Percentiles rank a stretch among this genome's conserved stretches.
phyloP scores from a whole-genome alignment of 1,140 invertebrate species.

The Conopomorpha cramerella region DNA sequence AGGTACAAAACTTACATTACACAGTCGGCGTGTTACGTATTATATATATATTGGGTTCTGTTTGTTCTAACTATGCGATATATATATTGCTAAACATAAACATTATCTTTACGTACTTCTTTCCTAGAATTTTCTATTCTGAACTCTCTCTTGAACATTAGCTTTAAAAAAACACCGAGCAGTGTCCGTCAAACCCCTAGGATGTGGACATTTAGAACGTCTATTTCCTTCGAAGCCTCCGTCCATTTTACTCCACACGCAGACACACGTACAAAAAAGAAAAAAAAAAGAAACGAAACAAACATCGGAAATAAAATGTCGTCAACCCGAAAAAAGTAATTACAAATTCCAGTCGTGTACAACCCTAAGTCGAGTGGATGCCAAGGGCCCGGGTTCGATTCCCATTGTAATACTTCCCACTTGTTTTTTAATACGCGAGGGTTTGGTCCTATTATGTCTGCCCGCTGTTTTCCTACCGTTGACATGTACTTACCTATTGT shows the following conservation, averaged over 20 bases:
- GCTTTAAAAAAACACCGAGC: conserved; percentile 8
- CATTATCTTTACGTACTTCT: too few relatives aligned
- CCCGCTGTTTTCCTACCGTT: conserved; percentile 16
- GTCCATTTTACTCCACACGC: too few relatives aligned
- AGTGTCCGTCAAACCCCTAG: too few relatives aligned
- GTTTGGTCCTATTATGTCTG: conserved; percentile 48
- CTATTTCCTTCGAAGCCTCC: too few relatives aligned
- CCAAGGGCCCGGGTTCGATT: conserved; percentile 38
- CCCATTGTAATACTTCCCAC: conserved; percentile 42
- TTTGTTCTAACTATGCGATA: too few relatives aligned
- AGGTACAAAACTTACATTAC: too few relatives aligned
- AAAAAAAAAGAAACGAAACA: conserved; percentile 14
- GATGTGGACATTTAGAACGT: too few relatives aligned
- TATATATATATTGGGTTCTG: too few relatives aligned
- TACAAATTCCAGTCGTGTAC: conserved; percentile 33
- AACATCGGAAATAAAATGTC: conserved; percentile 13
- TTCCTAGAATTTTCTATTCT: conserved; percentile 3
- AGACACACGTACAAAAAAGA: too few relatives aligned
- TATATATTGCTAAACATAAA: too few relatives aligned
- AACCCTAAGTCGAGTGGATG: conserved; percentile 34
- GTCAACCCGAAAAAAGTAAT: neutral
- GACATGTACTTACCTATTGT: conserved; percentile 27
- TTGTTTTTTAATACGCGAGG: conserved; percentile 47
- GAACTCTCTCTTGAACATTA: neutral
- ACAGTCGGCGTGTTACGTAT: too few relatives aligned